Base-by-base conservation (phyloP, 2,888 invertebrate species). In the Eucriotettix oculatus region DNA sequence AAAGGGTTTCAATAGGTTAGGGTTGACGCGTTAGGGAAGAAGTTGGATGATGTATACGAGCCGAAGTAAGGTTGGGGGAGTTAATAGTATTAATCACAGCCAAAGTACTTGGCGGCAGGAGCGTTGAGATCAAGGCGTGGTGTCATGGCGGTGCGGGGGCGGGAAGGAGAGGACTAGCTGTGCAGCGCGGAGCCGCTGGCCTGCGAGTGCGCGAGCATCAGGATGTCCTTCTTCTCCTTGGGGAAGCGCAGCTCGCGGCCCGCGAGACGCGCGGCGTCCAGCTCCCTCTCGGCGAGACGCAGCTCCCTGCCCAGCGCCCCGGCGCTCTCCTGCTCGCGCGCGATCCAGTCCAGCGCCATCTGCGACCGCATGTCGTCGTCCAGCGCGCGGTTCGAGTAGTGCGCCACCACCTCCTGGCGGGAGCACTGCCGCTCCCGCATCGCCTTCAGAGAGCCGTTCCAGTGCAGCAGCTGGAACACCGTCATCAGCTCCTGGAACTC, bases 401-500 rank as follows among this genome's bases (percentile, higher is more conserved):
- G 94, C 56, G 92, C 91, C 17, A 94, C 90, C 52, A 88, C 87
- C 73, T 94, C 94, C 72, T 94, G 93, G 66, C 94, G 79, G 63
- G 93, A 93, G 75, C 95, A 95, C 73, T 94, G 93, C 54, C 94
- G 81, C 74, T 95, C 94, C 56, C 94, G 80, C 94, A 95, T 94
- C 54, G 94, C 94, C 68, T 93, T 90, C 68, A 95, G 75, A 66
- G 91, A 92, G n/a, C 95, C 95, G 73, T 95, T 95, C 95, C 95
- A 95, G 75, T 95, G 95, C 58, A 95, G 79, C 66, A 95, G 78
- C 76, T 95, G 94, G 76, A 95, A 95, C 56, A 95, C 94, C n/a
- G 94, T 95, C 95, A 95, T 95, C 69, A 95, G 76, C 73, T 95
- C 94, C 75, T 95, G 94, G 78, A 94, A 95, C 74, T 95, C 94